Percentiles rank a stretch among this genome's conserved stretches.
These are phyloP conservation scores for Glomeris maerens DNA, from an alignment of 1,140 invertebrate species.

Conservation along the genomic window DNA sequence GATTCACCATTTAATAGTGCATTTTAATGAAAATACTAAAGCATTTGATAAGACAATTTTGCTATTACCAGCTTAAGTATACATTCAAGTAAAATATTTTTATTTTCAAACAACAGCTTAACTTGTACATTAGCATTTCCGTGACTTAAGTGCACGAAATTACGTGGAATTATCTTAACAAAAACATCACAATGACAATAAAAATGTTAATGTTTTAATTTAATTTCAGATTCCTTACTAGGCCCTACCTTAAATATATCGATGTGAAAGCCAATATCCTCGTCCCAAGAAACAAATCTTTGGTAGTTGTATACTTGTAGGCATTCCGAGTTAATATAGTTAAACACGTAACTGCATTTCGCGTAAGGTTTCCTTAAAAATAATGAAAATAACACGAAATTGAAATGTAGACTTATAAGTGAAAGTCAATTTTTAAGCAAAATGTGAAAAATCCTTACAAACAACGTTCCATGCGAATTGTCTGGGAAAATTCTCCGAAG, in stretches of 20 bases:
- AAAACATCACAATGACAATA: too few relatives aligned
- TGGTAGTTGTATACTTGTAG: constrained; percentile 75
- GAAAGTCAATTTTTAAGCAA: neutral
- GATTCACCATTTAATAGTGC: too few relatives aligned
- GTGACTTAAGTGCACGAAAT: too few relatives aligned
- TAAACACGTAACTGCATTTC: constrained; percentile 59
- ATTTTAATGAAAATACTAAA: too few relatives aligned
- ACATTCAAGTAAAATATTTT: too few relatives aligned
- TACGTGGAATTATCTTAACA: too few relatives aligned
- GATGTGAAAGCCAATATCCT: constrained; percentile 61
- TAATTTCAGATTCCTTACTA: too few relatives aligned
- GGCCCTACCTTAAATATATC: constrained; percentile 70
- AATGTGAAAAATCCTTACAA: constrained; percentile 38
- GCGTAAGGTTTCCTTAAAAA: constrained; percentile 51
- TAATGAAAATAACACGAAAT: neutral
- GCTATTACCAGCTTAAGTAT: too few relatives aligned
- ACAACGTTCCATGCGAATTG: constrained; percentile 66
- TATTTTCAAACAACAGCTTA: too few relatives aligned
- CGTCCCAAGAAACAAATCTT: constrained; percentile 67
- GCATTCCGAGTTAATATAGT: constrained; percentile 64
- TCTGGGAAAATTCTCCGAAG: constrained; percentile 69
- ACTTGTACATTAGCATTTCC: too few relatives aligned
- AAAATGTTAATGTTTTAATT: too few relatives aligned
- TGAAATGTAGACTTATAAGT: neutral
- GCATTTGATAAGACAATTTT: too few relatives aligned